Conservation (phyloP, 2,797 vertebrate genomes). For the Leptoclinus maculatus region DNA sequence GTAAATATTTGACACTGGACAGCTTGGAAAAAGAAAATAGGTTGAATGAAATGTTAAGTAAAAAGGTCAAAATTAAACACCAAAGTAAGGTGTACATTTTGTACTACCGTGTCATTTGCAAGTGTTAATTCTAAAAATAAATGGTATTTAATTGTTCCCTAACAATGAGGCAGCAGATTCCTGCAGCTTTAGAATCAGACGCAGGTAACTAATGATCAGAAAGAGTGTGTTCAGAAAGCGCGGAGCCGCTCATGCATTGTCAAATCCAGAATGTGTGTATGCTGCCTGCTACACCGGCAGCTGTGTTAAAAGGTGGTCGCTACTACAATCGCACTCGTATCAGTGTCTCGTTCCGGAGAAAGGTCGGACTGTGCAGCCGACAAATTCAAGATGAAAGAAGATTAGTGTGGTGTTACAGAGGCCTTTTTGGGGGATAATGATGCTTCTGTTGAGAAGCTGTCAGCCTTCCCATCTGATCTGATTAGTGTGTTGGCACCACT, state of each 20-base stretch:
- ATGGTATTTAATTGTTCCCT: neutral
- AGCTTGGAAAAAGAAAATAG: neutral
- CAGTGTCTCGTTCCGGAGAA: slow-evolving; percentile 34
- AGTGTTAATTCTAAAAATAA: too few relatives aligned
- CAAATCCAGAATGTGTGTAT: slow-evolving; percentile 4
- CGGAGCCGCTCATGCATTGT: neutral
- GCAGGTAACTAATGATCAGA: slow-evolving; percentile 12
- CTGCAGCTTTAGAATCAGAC: neutral
- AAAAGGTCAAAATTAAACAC: too few relatives aligned
- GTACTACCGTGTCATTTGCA: too few relatives aligned
- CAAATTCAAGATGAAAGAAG: slow-evolving; percentile 57
- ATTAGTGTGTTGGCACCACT: slow-evolving; percentile 42
- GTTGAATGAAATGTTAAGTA: too few relatives aligned
- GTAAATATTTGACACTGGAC: neutral
- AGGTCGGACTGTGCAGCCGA: slow-evolving; percentile 17
- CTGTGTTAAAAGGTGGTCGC: slow-evolving; percentile 17
- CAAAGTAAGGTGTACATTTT: too few relatives aligned
- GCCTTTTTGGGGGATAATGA: slow-evolving; percentile 25
- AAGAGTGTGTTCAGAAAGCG: slow-evolving; percentile 3
- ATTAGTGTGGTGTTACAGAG: slow-evolving; percentile 7
- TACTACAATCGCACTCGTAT: neutral
- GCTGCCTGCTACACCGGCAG: neutral
- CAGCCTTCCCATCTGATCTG: slow-evolving; percentile 58
- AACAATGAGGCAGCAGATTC: neutral
- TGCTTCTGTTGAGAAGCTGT: slow-evolving; percentile 45